Percentiles rank a stretch among this genome's conserved stretches.
These are phyloP conservation scores for Peromyscus leucopus DNA, from an alignment of 2,113 vertebrate genomes.

Conservation along the genomic window DNA sequence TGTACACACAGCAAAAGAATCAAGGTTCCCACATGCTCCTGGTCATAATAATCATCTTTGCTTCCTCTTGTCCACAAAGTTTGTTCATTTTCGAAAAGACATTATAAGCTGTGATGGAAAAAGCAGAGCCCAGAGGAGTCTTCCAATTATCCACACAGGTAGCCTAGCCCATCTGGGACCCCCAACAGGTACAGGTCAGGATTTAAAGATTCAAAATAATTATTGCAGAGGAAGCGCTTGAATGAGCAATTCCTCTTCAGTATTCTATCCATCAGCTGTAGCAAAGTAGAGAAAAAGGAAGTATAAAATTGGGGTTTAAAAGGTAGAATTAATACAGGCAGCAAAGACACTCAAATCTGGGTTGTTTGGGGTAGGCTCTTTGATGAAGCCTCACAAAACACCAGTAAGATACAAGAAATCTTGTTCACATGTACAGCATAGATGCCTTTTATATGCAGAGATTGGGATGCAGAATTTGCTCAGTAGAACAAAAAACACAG, in stretches of 20 bases:
- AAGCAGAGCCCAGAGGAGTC: constrained; percentile 67
- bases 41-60: constrained; percentile 82
- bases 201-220: constrained; percentile 85
- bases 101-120: constrained; percentile 82
- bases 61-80: constrained; percentile 67
- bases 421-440: neutral
- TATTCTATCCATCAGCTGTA: constrained; percentile 62
- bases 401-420: neutral
- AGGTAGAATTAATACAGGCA: neutral
- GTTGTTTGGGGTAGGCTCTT: neutral
- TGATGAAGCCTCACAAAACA: neutral
- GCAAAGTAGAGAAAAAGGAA: constrained; percentile 21
- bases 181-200: constrained; percentile 64
- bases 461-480: neutral
- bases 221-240: constrained; percentile 72
- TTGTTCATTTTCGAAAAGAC: constrained; percentile 80
- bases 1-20: constrained; percentile 59
- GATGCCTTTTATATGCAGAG: neutral
- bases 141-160: constrained; percentile 75
- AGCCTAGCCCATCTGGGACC: constrained; percentile 57
- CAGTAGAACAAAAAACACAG: neutral
- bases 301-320: neutral
- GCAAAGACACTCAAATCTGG: neutral
- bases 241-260: constrained; percentile 73
- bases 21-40: constrained; percentile 77